These are phyloP conservation scores for Belonocnema kinseyi DNA, from an alignment of 1,140 invertebrate genomes.

Conservation along the genomic window DNA sequence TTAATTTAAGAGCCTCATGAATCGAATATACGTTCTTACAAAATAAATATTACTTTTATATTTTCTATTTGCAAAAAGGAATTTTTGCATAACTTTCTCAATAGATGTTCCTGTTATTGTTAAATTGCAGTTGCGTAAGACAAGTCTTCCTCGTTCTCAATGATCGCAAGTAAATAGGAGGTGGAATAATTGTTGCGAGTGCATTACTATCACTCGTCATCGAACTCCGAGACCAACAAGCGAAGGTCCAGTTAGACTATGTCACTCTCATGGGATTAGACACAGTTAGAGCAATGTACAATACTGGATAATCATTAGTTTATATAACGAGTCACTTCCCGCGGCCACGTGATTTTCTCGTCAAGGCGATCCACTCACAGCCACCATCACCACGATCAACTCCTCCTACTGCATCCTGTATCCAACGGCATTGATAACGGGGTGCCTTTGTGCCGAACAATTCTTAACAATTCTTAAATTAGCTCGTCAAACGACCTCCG, in stretches of 20 bases:
- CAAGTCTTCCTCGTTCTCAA: slow-evolving; percentile 29
- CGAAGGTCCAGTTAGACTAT: slow-evolving; percentile 38
- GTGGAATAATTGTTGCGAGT: slow-evolving; percentile 19
- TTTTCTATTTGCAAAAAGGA: neutral
- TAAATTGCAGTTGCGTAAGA: neutral
- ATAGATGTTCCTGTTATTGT: slow-evolving; percentile 6
- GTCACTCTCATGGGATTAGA: slow-evolving; percentile 48
- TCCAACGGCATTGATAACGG: slow-evolving; percentile 49
- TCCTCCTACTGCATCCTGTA: slow-evolving; percentile 52
- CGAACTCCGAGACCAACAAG: neutral
- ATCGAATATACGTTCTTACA: too few species aligned
- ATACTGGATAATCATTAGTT: slow-evolving; percentile 70
- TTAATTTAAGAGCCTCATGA: neutral
- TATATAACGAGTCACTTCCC: slow-evolving; percentile 75
- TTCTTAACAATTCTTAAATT: slow-evolving; percentile 46
- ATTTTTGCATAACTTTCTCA: neutral
- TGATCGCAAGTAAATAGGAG: slow-evolving; percentile 9
- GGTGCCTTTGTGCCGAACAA: slow-evolving; percentile 50
- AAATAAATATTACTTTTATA: too few species aligned
- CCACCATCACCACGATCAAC: slow-evolving; percentile 51
- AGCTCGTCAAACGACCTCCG: slow-evolving; percentile 44
- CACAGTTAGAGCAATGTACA: slow-evolving; percentile 50
- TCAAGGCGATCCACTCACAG: slow-evolving; percentile 73
- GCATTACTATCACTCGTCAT: slow-evolving; percentile 30
- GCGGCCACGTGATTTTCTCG: slow-evolving; percentile 72